Evolutionary conservation across 2,888 invertebrate species (phyloP).

Genomic region (Dolichomitus sp.): DNA sequence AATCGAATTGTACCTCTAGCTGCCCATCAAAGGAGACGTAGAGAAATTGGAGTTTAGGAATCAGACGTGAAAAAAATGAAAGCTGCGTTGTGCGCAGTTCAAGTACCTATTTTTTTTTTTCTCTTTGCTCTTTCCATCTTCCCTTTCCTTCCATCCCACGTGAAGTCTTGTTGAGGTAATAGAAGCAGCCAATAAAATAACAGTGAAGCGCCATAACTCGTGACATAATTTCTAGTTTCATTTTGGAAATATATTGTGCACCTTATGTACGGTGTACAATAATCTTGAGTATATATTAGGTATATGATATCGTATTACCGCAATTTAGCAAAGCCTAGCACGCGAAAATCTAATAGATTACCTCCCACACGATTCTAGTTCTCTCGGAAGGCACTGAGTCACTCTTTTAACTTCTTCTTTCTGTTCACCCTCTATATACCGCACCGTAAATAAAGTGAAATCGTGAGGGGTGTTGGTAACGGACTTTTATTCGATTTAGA

Average conservation of each 20-base stretch:
- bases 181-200: slow-evolving; percentile 75
- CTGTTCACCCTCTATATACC: slow-evolving; percentile 60
- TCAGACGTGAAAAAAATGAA: too few species aligned
- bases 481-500: slow-evolving; percentile 81
- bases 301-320: background rate
- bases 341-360: slow-evolving; percentile 66
- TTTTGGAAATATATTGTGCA: background rate
- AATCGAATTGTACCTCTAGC: too few species aligned
- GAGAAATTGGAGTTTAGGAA: too few species aligned
- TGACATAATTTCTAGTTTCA: too few species aligned
- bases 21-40: too few species aligned
- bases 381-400: slow-evolving; percentile 29
- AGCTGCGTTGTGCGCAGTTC: too few species aligned
- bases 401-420: slow-evolving; percentile 37
- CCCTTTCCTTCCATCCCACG: background rate
- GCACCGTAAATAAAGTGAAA: slow-evolving; percentile 78
- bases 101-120: too few species aligned
- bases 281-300: background rate
- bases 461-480: slow-evolving; percentile 67
- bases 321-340: slow-evolving; percentile 6
- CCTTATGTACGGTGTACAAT: background rate
- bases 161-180: slow-evolving; percentile 64
- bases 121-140: background rate
- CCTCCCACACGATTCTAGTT: slow-evolving; percentile 17
- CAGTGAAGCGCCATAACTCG: slow-evolving; percentile 10